phyloP scores from a whole-genome alignment of 2,888 invertebrate species.

The Aproaerema taeniolella region DNA sequence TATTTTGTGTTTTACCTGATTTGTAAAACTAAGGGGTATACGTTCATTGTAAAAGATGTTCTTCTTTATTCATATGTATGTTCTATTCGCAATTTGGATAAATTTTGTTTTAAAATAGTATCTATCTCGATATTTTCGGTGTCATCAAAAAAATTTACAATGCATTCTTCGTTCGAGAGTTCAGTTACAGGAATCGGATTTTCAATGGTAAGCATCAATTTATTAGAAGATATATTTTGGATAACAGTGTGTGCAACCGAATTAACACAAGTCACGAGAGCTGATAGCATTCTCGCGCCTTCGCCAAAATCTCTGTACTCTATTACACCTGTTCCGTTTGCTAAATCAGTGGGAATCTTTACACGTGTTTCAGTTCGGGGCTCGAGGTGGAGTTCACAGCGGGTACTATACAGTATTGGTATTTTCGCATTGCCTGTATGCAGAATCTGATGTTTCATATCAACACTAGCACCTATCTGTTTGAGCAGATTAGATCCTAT shows the following conservation, averaged over 20 bases:
- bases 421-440: constrained; percentile 1
- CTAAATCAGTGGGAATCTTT: background rate
- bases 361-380: constrained; percentile 1
- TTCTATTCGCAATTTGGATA: constrained; percentile 1
- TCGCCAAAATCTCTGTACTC: background rate
- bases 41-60: constrained; percentile 5
- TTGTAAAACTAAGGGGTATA: constrained; percentile 1
- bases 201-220: constrained; percentile 1
- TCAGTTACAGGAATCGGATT: background rate
- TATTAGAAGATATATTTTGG: constrained; percentile 5
- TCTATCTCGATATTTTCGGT: background rate
- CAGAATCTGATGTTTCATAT: constrained; percentile 10
- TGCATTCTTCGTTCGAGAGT: background rate
- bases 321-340: background rate
- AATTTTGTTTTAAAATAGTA: background rate
- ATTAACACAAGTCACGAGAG: background rate
- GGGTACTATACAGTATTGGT: constrained; percentile 9
- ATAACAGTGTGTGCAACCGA: constrained; percentile 6
- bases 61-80: constrained; percentile 4
- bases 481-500: constrained; percentile 15
- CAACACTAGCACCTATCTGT: constrained; percentile 10
- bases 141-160: background rate
- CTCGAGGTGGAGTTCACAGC: background rate
- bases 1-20: constrained; percentile 4
- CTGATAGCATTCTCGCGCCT: background rate